Percentiles rank a stretch among this genome's conserved stretches.
These are phyloP conservation scores for Cryptoprocta ferox DNA, from an alignment of 2,797 vertebrate genomes.

Conservation along the genomic window DNA sequence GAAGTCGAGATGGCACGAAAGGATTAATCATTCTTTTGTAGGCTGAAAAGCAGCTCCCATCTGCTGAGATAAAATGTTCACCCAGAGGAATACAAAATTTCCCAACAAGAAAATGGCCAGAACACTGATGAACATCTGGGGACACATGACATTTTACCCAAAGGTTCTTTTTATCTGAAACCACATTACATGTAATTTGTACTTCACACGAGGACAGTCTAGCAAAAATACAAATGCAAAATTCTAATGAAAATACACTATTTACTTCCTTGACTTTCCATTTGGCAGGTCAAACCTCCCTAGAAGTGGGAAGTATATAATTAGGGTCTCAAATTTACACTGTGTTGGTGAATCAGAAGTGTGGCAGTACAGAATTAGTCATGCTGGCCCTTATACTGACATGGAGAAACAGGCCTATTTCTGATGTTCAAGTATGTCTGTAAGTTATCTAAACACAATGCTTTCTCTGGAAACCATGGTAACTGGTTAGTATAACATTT, in stretches of 20 bases:
- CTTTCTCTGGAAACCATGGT: neutral
- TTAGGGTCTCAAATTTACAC: conserved; percentile 30
- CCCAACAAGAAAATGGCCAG: neutral
- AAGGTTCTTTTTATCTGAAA: conserved; percentile 2
- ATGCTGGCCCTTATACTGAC: neutral
- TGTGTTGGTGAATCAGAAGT: neutral
- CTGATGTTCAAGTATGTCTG: neutral
- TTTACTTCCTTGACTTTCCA: neutral
- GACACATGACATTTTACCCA: neutral
- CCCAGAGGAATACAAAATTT: neutral
- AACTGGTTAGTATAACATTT: neutral
- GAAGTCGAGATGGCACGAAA: neutral
- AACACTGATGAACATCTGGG: neutral
- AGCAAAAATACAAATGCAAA: conserved; percentile 13
- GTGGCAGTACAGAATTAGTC: neutral
- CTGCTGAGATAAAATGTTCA: neutral
- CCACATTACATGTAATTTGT: neutral
- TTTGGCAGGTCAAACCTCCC: neutral
- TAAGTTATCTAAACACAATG: neutral
- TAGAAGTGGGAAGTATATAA: neutral
- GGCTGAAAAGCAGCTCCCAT: neutral
- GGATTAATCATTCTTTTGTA: neutral
- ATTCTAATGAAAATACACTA: neutral
- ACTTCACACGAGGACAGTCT: neutral
- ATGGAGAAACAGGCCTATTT: conserved; percentile 18